Evolutionary conservation across 2,888 invertebrate species (phyloP).

Genomic region (Hylaea fasciaria): DNA sequence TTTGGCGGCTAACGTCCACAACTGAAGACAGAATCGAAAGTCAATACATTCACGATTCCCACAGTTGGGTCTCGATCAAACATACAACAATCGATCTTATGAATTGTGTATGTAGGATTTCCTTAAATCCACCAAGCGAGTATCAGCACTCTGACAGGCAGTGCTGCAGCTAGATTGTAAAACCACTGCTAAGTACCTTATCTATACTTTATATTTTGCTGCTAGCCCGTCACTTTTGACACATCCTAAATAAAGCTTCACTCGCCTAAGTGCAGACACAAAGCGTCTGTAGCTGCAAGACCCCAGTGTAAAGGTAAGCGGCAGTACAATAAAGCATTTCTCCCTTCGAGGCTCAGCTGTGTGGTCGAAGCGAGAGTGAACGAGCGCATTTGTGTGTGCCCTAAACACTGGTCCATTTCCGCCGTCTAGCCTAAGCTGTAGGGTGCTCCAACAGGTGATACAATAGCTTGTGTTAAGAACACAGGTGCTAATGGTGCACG

Average conservation of each 20-base stretch:
- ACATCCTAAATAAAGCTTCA: slow-evolving; percentile 13
- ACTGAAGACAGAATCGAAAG: not conserved
- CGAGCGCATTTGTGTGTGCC: slow-evolving; percentile 57
- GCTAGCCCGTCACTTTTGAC: not conserved
- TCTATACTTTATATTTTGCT: not conserved
- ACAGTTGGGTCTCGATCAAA: not conserved
- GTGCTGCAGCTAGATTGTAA: too few relatives aligned
- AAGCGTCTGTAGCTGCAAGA: slow-evolving; percentile 11
- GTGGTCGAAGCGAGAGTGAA: slow-evolving; percentile 60
- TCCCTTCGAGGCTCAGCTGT: slow-evolving; percentile 67
- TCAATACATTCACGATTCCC: not conserved
- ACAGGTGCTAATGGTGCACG: slow-evolving; percentile 24
- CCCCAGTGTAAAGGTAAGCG: slow-evolving; percentile 19
- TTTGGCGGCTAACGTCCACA: not conserved
- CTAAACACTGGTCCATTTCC: slow-evolving; percentile 43
- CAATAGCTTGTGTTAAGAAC: slow-evolving; percentile 11
- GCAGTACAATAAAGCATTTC: slow-evolving; percentile 57
- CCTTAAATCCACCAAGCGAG: too few relatives aligned
- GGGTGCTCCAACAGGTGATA: slow-evolving; percentile 17
- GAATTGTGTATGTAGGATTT: too few relatives aligned
- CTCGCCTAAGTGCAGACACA: slow-evolving; percentile 33
- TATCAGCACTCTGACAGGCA: too few relatives aligned
- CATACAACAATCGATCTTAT: not conserved
- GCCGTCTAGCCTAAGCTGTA: slow-evolving; percentile 24
- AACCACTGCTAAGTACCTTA: too few relatives aligned